Conservation (phyloP, 1,140 invertebrate genomes). For the Mylabris phalerata region DNA sequence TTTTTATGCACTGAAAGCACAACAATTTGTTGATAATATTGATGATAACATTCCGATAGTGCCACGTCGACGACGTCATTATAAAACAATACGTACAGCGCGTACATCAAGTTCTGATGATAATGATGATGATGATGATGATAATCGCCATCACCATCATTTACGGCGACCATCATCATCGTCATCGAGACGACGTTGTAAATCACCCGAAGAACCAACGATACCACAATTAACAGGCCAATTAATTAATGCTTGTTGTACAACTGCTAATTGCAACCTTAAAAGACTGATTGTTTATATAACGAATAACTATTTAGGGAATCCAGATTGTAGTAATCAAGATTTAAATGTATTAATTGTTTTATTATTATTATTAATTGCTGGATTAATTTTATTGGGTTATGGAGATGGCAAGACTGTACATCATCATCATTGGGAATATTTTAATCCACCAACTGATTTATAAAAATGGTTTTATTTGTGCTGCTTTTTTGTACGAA, state of each 20-base stretch:
- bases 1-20: slow-evolving; percentile 41
- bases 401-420: slow-evolving; percentile 61
- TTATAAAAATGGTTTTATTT: slow-evolving; percentile 21
- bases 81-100: slow-evolving; percentile 22
- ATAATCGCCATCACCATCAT: slow-evolving; percentile 28
- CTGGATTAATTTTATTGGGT: slow-evolving; percentile 62
- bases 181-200: slow-evolving; percentile 25
- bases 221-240: slow-evolving; percentile 58
- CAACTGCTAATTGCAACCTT: slow-evolving; percentile 54
- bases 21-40: slow-evolving; percentile 45
- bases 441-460: slow-evolving; percentile 65
- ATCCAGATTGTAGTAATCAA: slow-evolving; percentile 52
- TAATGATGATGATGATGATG: slow-evolving; percentile 30
- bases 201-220: slow-evolving; percentile 46
- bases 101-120: slow-evolving; percentile 46
- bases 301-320: slow-evolving; percentile 44
- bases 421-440: slow-evolving; percentile 75
- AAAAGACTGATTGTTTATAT: slow-evolving; percentile 59
- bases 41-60: slow-evolving; percentile 39
- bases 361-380: slow-evolving; percentile 66
- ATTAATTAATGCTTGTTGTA: slow-evolving; percentile 56
- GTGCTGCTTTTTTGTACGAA: background rate
- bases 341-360: slow-evolving; percentile 66
- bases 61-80: slow-evolving; percentile 34
- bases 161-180: slow-evolving; percentile 30